Evolutionary conservation across 2,888 invertebrate genomes (phyloP).

Genomic region (Andrena chrysosceles): DNA sequence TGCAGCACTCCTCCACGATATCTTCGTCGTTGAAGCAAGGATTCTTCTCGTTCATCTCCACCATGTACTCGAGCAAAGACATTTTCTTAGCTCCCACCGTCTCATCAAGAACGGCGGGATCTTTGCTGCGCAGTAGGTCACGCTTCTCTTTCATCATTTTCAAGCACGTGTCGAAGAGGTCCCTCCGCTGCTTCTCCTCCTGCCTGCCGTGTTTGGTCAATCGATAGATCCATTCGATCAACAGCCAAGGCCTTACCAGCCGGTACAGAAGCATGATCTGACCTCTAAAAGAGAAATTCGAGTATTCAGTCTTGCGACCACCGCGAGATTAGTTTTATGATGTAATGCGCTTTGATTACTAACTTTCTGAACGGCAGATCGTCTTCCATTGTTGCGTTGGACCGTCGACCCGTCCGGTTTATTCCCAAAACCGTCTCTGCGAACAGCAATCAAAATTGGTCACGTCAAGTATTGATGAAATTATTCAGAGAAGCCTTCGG

Average conservation of each 20-base stretch:
- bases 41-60: slow-evolving; percentile 86
- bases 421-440: slow-evolving; percentile 64
- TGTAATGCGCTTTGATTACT: slow-evolving; percentile 67
- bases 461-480: not conserved
- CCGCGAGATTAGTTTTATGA: not conserved
- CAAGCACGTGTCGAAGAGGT: slow-evolving; percentile 73
- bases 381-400: slow-evolving; percentile 44
- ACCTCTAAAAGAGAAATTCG: slow-evolving; percentile 83
- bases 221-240: slow-evolving; percentile 86
- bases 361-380: slow-evolving; percentile 87
- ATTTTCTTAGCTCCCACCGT: slow-evolving; percentile 25
- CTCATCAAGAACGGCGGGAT: not conserved
- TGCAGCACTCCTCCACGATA: slow-evolving; percentile 87
- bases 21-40: slow-evolving; percentile 86
- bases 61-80: slow-evolving; percentile 86
- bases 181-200: slow-evolving; percentile 85
- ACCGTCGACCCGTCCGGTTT: not conserved
- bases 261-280: slow-evolving; percentile 86
- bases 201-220: slow-evolving; percentile 85
- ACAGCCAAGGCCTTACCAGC: slow-evolving; percentile 86
- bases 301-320: not conserved
- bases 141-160: slow-evolving; percentile 74
- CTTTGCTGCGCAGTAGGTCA: slow-evolving; percentile 32
- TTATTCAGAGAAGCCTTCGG: not conserved
- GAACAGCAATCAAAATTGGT: slow-evolving; percentile 19